A percentile compares a stretch with the other conserved stretches of the same genome.
Evolutionary conservation across 2,888 invertebrate genomes (phyloP).

Genomic region (Patella caerulea): DNA sequence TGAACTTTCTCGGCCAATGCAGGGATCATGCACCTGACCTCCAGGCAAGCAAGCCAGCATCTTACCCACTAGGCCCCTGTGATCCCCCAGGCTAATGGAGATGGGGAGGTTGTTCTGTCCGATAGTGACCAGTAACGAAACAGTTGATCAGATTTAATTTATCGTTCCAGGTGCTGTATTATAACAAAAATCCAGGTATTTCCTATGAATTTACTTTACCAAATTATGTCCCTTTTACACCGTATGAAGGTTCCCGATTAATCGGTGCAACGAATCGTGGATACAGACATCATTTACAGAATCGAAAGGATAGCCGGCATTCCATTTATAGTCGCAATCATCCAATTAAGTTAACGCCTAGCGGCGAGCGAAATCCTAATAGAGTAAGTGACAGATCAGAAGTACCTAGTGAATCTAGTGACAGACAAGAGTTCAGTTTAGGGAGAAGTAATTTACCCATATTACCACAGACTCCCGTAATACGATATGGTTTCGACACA

Average conservation of each 20-base stretch:
- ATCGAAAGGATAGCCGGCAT: conserved; percentile 5
- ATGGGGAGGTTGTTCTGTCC: no score
- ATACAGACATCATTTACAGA: conserved; percentile 5
- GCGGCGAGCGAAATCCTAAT: neutral
- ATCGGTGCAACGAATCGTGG: neutral
- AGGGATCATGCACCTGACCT: no score
- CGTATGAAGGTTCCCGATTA: conserved; percentile 32
- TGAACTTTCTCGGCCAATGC: no score
- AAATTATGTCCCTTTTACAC: conserved; percentile 39
- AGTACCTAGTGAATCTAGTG: neutral
- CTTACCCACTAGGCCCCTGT: no score
- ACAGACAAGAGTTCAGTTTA: conserved; percentile 17
- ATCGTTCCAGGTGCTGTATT: conserved; percentile 45
- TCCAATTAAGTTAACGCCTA: neutral
- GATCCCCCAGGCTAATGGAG: no score
- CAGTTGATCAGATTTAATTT: no score
- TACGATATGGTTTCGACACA: conserved; percentile 38
- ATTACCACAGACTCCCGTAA: neutral
- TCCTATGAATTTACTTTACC: conserved; percentile 40
- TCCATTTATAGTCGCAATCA: neutral
- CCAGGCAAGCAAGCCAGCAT: no score
- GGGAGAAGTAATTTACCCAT: neutral
- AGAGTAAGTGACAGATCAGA: neutral
- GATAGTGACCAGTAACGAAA: no score
- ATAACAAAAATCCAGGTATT: conserved; percentile 47